Evolutionary conservation across 2,797 vertebrate genomes (phyloP), one percentile per base, ranked within the genome.

Genomic region (Spinus pinus): DNA sequence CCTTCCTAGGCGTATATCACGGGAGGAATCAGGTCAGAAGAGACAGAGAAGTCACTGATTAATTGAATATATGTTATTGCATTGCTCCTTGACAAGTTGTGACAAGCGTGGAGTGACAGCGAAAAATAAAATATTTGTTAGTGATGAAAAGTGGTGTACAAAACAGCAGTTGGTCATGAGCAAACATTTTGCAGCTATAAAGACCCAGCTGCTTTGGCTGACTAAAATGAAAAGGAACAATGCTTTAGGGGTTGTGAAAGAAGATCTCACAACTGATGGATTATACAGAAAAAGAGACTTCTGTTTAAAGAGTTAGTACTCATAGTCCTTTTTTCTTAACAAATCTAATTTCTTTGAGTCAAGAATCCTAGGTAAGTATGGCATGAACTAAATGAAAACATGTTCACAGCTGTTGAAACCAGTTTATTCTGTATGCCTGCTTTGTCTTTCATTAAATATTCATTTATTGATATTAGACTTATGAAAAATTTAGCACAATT

Each of bases 361-460:
- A 14, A 79, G 71, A 95, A 58, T 83, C 57, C 46, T 78, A 93
- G 81, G 46, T 81, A 92, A 74, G 54, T 20, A 46, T 61, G 81
- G 21, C 27, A 72, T 30, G 10, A 44, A 79, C 47, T 81, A 72
- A 88, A 91, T 42, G 54, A 91, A 92, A 94, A 75, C n/a, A 66
- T 77, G 21, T 54, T 97, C 74, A 89, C 47, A 87, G 91, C 37
- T 89, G 46, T 49, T 95, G 47, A 83, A 94, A 64, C 22, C 18
- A 61, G 84, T 95, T 96, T 94, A 58, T 89, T 83, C 86, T 82
- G 57, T 71, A 77, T 70, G 94, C 41, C 23, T 92, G 84, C n/a
- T 92, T 92, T 61, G 12, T 69, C 33, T 77, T 66, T 91, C 89
- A 95, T 97, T 95, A 96, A 97, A 92, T 92, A 97, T 95, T 95